Evolutionary conservation across 37 sponge, comb jelly and placozoan species (phyloP), one percentile per base, ranked within the genome.

Genomic region (Crambe crambe): DNA sequence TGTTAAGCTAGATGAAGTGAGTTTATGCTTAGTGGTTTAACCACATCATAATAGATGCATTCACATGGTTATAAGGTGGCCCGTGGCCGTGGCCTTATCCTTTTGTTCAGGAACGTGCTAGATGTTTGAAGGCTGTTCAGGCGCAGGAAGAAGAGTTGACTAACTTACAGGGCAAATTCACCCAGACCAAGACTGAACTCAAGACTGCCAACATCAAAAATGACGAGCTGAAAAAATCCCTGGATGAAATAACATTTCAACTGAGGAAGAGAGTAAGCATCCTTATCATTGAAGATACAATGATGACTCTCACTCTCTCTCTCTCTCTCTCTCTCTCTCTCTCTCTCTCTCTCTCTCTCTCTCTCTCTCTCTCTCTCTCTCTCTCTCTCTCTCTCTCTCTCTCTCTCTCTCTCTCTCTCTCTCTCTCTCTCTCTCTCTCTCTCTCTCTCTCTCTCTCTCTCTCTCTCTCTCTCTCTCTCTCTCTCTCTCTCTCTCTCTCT

Each of bases 231-330:
- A 75, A 84, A 41, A 58, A 61, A 51, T 37, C 85, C 15, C 67
- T 87, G 25, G 88, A 87, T 47, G 82, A 84, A 29, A 72, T 83
- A 32, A 47, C 78, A 58, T 44, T 63, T 6, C 76, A 84, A 43
- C 77, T 87, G 21, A 73, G 56, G 68, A 87, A 65, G 43, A 79
- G 68, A 82, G 93, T 92, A 43, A 38, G 72, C 39, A 22, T n/a
- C n/a, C n/a, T n/a, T n/a, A n/a, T n/a, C n/a, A n/a, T n/a, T 15
- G 26, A 38, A 27, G 3, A 37, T 59, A 25, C 1, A 32, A 25
- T 43, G 35, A 41, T 12, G 12, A n/a, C 2, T 75, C 59, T 32
- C n/a, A n/a, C n/a, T n/a, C n/a, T n/a, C n/a, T n/a, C n/a, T n/a
- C n/a, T n/a, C n/a, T n/a, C 35, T 29, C 36, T 12, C 23, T 56